Conservation (phyloP, 2,113 vertebrate species). For the Saccopteryx bilineata region DNA sequence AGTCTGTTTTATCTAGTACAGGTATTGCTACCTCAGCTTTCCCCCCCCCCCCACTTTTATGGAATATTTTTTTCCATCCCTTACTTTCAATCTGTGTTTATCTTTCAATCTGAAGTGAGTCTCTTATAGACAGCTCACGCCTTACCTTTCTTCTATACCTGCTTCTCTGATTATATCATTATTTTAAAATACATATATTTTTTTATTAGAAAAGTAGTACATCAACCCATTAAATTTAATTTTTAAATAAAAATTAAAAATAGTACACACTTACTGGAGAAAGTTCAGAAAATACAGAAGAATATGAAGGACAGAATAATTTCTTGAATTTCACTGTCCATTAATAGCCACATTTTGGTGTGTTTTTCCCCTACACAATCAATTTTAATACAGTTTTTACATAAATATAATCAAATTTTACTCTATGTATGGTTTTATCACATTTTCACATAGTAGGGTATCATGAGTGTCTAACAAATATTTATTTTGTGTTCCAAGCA, state of each 20-base stretch:
- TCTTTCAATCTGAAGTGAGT: neutral
- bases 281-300: constrained; percentile 22
- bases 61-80: neutral
- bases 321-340: neutral
- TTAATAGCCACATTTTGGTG: neutral
- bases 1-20: neutral
- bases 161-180: neutral
- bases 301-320: neutral
- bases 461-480: constrained; percentile 17
- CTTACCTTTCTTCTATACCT: neutral
- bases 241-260: too few species aligned
- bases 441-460: neutral
- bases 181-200: constrained; percentile 33
- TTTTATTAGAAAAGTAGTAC: constrained; percentile 6
- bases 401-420: constrained; percentile 11
- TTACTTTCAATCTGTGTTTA: neutral
- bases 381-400: constrained; percentile 10
- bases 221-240: too few species aligned
- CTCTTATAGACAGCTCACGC: neutral
- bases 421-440: neutral
- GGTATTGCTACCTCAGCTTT: neutral
- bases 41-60: neutral
- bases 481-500: neutral
- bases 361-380: neutral
- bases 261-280: neutral